Evolutionary conservation across 64 coral and sea anemone species (phyloP).

Genomic region (Cladopsammia gracilis): DNA sequence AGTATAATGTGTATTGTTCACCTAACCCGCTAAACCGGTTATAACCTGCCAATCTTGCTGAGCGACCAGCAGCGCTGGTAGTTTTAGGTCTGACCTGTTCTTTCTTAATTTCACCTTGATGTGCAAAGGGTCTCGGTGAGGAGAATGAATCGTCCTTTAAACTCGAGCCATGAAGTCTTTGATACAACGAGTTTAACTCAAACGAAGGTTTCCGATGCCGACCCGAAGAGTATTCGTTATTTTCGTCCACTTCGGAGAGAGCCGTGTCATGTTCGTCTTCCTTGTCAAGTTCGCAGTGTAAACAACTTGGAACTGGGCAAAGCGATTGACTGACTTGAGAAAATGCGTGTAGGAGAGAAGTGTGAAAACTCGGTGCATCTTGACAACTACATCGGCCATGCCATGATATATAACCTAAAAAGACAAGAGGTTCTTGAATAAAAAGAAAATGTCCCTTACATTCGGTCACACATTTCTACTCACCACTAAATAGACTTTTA

Average conservation of each 20-base stretch:
- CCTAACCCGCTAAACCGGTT: neutral
- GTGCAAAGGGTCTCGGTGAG: neutral
- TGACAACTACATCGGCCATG: slow-evolving; percentile 51
- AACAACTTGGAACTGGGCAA: neutral
- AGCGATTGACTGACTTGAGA: slow-evolving; percentile 9
- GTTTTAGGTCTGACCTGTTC: slow-evolving; percentile 7
- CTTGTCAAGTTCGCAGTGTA: neutral
- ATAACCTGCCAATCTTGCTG: neutral
- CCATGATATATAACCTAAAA: slow-evolving; percentile 61
- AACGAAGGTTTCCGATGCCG: neutral
- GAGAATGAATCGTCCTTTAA: neutral
- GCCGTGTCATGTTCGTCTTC: neutral
- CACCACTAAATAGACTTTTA: too few species aligned
- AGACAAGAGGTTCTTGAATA: neutral
- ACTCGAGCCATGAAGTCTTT: slow-evolving; percentile 25
- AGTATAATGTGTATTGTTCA: neutral
- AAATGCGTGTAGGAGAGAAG: slow-evolving; percentile 21
- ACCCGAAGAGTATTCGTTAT: neutral
- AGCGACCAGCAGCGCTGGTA: neutral
- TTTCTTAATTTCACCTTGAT: neutral
- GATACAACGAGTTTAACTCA: slow-evolving; percentile 2
- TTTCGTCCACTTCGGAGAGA: neutral
- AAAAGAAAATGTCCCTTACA: neutral
- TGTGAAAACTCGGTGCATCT: slow-evolving; percentile 1
- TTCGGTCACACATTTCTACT: too few species aligned